Evolutionary conservation across 2,113 vertebrate genomes (phyloP), one percentile per base, ranked within the genome.

Genomic region (Trichechus manatus): DNA sequence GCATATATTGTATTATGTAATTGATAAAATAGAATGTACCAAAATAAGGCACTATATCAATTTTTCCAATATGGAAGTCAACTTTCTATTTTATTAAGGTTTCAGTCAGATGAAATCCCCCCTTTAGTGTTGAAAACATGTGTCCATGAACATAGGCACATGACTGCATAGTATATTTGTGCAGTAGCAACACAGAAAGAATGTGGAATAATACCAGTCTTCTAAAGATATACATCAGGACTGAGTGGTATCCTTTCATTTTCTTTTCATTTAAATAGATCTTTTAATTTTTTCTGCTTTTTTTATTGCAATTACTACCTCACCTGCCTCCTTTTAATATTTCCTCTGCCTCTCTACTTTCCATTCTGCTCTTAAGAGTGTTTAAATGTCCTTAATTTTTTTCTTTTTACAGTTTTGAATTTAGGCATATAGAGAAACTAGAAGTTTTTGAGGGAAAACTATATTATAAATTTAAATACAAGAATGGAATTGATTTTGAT

Each of bases 281-380:
- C 68, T n/a, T 94, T 92, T 84, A 36, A 36, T 20, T 53, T 68
- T 59, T 81, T 74, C 22, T 53, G 6, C 13, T 20, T 39, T 87
- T 87, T 77, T 92, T 42, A 72, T 83, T 87, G n/a, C 4, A 75
- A n/a, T 95, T 92, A 70, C 74, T 96, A 63, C n/a, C 53, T 93
- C 87, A 87, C 47, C 70, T 85, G 85, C 3, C 17, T 39, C 44
- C 6, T 87, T 53, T 72, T 53, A 83, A 63, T 36, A 39, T 83
- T 90, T 77, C 8, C 50, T 47, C 3, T 94, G 20, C n/a, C 5
- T 78, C 9, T 31, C 29, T 29, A 4, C 53, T 91, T 89, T 83
- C 72, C 23, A 3, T 84, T 92, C 5, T 75, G 29, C 47, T 90
- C 95, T 89, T 90, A 72, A 10, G 70, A 29, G 50, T 85, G 7